Evolutionary conservation across 2,797 vertebrate genomes (phyloP).

Genomic region (Falco berigora): DNA sequence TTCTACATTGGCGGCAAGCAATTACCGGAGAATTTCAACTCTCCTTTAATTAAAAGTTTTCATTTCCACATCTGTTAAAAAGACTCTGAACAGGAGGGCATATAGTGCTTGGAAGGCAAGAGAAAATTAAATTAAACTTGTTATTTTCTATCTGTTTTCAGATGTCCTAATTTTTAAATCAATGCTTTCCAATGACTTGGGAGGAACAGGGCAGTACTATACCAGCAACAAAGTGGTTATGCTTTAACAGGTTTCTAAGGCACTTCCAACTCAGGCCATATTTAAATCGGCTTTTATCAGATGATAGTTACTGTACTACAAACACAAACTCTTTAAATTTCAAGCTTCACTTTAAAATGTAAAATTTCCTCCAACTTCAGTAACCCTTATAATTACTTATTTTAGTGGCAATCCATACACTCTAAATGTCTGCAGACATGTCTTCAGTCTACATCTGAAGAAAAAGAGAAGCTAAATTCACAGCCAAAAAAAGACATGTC

Average conservation of each 20-base stretch:
- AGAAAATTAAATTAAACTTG: background rate
- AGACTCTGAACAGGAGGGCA: background rate
- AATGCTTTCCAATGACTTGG: background rate
- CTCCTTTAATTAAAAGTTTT: background rate
- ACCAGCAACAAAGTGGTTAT: background rate
- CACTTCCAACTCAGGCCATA: background rate
- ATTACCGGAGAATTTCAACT: background rate
- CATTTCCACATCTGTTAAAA: background rate
- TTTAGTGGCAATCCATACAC: background rate
- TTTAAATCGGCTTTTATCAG: background rate
- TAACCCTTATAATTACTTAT: background rate
- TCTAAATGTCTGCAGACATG: background rate
- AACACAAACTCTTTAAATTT: background rate
- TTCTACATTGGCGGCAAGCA: background rate
- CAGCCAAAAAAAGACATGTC: background rate
- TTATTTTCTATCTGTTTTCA: background rate
- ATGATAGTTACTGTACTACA: background rate
- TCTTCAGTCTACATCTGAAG: background rate
- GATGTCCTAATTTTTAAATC: background rate
- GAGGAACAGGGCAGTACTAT: background rate
- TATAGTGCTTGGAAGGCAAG: background rate
- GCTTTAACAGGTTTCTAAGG: background rate
- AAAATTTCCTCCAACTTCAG: background rate
- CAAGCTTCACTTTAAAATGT: background rate
- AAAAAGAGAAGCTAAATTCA: background rate